A percentile compares a stretch with the other conserved stretches of the same genome.
Evolutionary conservation across 2,113 vertebrate genomes (phyloP).

Genomic region (Meleagris gallopavo): DNA sequence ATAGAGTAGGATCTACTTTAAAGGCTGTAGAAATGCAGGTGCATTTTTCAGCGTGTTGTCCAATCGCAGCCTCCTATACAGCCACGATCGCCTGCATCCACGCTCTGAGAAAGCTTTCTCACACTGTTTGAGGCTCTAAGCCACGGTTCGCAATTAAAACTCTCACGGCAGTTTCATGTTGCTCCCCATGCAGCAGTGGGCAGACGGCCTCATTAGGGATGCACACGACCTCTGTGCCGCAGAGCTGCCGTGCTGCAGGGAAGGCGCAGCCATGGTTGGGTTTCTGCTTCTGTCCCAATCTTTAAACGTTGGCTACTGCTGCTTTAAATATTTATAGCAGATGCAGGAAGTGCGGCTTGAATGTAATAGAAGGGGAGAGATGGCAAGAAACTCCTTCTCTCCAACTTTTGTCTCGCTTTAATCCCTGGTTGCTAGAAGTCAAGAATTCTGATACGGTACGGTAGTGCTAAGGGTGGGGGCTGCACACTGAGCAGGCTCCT

Average conservation of each 20-base stretch:
- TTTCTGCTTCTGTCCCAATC: conserved; percentile 65
- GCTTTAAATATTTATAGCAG: conserved; percentile 76
- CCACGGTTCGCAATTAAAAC: background rate
- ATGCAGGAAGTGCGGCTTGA: conserved; percentile 70
- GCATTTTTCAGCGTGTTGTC: background rate
- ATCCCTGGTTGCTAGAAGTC: conserved; percentile 49
- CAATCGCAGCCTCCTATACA: background rate
- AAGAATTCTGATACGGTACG: conserved; percentile 42
- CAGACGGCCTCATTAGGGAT: conserved; percentile 38
- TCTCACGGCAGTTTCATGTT: background rate
- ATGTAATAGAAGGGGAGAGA: conserved; percentile 28
- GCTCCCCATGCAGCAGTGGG: background rate
- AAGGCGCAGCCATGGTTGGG: background rate
- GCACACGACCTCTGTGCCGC: conserved; percentile 38
- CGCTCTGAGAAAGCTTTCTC: background rate
- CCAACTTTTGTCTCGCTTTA: conserved; percentile 50
- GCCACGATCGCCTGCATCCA: accelerated
- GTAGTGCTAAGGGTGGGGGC: background rate
- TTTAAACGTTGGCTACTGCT: conserved; percentile 58
- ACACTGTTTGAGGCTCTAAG: background rate
- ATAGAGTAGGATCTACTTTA: background rate
- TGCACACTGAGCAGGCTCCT: conserved; percentile 10
- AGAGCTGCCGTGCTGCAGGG: conserved; percentile 15
- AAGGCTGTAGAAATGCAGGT: background rate
- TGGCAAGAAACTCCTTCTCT: conserved; percentile 8